Percentiles rank a stretch among this genome's conserved stretches.
Conservation (phyloP, 2,797 vertebrate genomes). For the Diceros bicornis region DNA sequence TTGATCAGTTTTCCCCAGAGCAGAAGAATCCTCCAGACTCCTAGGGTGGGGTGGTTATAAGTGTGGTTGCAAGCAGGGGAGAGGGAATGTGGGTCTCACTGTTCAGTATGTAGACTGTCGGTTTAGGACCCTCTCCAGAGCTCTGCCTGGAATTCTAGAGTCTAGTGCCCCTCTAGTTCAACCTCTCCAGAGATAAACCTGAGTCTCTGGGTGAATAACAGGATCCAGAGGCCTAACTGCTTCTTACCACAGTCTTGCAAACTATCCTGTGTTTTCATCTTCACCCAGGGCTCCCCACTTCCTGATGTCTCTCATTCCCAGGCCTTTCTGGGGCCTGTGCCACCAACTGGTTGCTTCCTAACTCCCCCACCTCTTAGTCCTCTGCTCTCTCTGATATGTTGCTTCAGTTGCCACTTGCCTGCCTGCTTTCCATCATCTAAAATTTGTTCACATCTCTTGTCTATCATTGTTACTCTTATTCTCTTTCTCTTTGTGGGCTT, state of each 20-base stretch:
- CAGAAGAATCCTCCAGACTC: not conserved
- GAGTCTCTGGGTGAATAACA: not conserved
- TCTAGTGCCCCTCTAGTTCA: not conserved
- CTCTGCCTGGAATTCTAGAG: not conserved
- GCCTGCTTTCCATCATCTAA: not conserved
- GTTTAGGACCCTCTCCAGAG: not conserved
- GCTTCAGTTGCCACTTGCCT: not conserved
- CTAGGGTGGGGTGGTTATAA: not conserved
- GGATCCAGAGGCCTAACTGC: not conserved
- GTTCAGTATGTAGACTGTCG: not conserved
- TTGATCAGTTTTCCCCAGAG: not conserved
- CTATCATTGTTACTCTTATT: not conserved
- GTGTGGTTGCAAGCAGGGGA: not conserved
- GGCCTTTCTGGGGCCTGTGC: not conserved
- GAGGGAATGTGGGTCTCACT: not conserved
- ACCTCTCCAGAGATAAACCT: not conserved
- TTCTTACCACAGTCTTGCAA: not conserved
- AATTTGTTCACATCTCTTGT: not conserved
- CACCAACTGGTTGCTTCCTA: not conserved
- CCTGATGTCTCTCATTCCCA: not conserved
- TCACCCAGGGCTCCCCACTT: not conserved
- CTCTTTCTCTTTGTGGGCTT: not conserved
- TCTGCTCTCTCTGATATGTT: not conserved
- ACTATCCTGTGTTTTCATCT: not conserved
- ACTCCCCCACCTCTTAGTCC: not conserved